A percentile compares a stretch with the other conserved stretches of the same genome.
Evolutionary conservation across 2,888 invertebrate genomes (phyloP).

Genomic region (Rotaria sp.): DNA sequence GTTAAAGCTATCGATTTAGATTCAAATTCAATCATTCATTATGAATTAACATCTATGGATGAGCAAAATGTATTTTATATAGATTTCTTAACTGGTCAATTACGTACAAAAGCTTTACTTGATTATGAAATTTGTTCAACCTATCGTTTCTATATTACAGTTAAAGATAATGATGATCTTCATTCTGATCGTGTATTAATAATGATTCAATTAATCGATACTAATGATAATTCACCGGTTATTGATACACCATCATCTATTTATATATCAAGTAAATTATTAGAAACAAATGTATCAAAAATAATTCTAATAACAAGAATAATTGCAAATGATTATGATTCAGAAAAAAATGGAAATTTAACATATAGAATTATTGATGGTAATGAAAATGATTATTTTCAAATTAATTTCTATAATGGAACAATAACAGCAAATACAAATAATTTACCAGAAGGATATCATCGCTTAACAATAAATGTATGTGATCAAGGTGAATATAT

Average conservation of each 20-base stretch:
- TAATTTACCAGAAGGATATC: not conserved
- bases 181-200: constrained; percentile 35
- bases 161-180: constrained; percentile 41
- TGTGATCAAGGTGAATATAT: not conserved
- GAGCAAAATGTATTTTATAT: constrained; percentile 41
- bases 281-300: not conserved
- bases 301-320: not conserved
- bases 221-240: constrained; percentile 41
- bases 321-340: not conserved
- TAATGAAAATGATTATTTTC: constrained; percentile 6
- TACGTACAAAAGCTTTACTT: not conserved
- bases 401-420: not conserved
- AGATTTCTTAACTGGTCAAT: constrained; percentile 37
- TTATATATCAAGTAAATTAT: not conserved
- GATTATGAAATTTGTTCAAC: constrained; percentile 11
- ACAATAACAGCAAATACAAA: not conserved
- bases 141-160: constrained; percentile 41
- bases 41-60: constrained; percentile 32
- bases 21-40: constrained; percentile 41
- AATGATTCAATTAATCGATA: constrained; percentile 41
- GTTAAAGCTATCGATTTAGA: constrained; percentile 43
- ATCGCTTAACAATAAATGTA: not conserved
- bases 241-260: not conserved
- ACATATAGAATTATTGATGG: not conserved
- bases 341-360: constrained; percentile 9